Base-by-base conservation (phyloP, 2,113 vertebrate species). In the Tachysurus vachellii region DNA sequence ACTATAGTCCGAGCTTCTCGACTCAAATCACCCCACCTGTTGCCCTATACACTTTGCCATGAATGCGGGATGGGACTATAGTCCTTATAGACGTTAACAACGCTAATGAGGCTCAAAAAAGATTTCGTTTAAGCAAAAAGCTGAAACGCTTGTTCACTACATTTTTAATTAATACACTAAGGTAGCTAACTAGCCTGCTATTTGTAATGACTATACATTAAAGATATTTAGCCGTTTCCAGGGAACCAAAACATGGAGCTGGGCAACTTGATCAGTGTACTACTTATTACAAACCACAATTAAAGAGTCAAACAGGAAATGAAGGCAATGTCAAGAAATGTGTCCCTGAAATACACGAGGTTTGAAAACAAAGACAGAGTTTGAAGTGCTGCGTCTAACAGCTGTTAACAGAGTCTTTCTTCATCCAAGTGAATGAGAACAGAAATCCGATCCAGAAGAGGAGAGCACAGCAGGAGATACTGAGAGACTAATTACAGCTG, bases 401-500 rank as follows among this genome's bases (percentile, higher is more conserved):
- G 12, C 70, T 42, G 23, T 79, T 62, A 61, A 83, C 86, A 83
- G 71, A 83, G 53, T n/a, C 36, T 28, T 56, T 31, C 28, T 11
- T 23, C 12, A 77, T 21, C 50, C 28, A 82, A 8, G 14, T 47
- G 31, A 14, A 5, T 42, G 6, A 6, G n/a, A 44, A 19, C 31
- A 81, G 21, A 61, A 59, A 81, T 50, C 23, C 36, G 53, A 71
- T 28, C 44, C 28, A 17, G 54, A 61, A 59, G 36, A 81, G 47
- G 12, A 23, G 77, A 44, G 21, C 31, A 23, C 16, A 19, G 54
- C 77, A 19, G n/a, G 7, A 80, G 83, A 57, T 14, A 12, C 28
- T 1, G 44, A n/a, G 23, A 54, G n/a, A 12, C 28, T 54, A 57
- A 80, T 86, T 64, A 31, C 59, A 80, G 75, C 19, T 26, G 36